phyloP scores from a whole-genome alignment of 2,113 vertebrate species.

The Nothocercus julius region DNA sequence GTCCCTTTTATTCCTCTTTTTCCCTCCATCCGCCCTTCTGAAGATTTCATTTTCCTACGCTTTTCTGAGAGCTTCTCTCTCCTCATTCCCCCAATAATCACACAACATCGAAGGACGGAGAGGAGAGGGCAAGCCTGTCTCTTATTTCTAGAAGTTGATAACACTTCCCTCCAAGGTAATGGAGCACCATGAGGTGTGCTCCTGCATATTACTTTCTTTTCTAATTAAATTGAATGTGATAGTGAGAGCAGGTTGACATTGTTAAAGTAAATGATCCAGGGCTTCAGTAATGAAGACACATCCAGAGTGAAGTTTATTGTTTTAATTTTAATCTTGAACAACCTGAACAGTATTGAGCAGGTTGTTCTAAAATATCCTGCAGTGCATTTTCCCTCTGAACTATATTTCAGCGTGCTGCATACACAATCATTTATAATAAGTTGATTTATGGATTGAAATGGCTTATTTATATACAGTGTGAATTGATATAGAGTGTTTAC shows the following conservation, averaged over 20 bases:
- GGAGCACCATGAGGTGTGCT: conserved; percentile 66
- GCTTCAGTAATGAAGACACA: conserved; percentile 76
- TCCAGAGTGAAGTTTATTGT: conserved; percentile 75
- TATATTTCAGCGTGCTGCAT: background rate
- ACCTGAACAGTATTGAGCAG: conserved; percentile 40
- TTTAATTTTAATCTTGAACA: conserved; percentile 78
- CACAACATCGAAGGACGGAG: background rate
- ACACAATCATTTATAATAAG: conserved; percentile 47
- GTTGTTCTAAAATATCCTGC: conserved; percentile 50
- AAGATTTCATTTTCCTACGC: background rate
- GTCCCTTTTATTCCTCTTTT: background rate
- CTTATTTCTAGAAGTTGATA: conserved; percentile 59
- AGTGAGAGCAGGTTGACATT: conserved; percentile 72
- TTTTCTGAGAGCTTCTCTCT: background rate
- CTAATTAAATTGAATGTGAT: conserved; percentile 75
- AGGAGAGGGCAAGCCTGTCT: background rate
- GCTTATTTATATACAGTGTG: conserved; percentile 62
- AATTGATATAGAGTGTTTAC: conserved; percentile 70
- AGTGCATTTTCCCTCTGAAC: conserved; percentile 12
- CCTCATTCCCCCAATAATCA: background rate
- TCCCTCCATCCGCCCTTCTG: rapidly evolving
- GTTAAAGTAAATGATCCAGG: conserved; percentile 79
- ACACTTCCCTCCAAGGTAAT: conserved; percentile 65
- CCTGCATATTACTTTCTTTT: conserved; percentile 70
- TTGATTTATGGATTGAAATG: conserved; percentile 66